Evolutionary conservation across 2,888 invertebrate genomes (phyloP).

Genomic region (Drosophila setosimentum): DNA sequence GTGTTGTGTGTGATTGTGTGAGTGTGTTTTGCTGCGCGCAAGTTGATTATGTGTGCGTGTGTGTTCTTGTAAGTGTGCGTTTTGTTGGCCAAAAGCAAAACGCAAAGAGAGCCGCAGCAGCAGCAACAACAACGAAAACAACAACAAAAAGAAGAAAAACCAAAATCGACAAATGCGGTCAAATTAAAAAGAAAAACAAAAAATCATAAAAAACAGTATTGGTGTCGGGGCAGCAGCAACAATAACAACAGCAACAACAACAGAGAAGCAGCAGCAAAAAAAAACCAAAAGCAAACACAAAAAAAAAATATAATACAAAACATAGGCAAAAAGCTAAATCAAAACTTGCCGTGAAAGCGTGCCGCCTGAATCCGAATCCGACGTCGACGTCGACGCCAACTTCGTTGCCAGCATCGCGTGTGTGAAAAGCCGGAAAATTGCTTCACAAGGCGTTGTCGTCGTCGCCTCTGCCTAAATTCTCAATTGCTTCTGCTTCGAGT

Average conservation of each 20-base stretch:
- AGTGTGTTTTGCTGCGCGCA: conserved; percentile 47
- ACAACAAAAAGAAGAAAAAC: conserved; percentile 66
- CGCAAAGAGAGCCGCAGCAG: conserved; percentile 66
- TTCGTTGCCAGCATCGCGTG: conserved; percentile 26
- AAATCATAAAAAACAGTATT: conserved; percentile 45
- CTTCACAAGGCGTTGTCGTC: conserved; percentile 24
- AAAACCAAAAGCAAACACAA: conserved; percentile 49
- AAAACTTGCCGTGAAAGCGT: conserved; percentile 71
- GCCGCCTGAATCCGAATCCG: conserved; percentile 43
- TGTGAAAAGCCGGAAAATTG: conserved; percentile 72
- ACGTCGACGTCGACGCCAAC: conserved; percentile 30
- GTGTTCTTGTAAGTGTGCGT: conserved; percentile 58
- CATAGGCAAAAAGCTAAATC: conserved; percentile 21
- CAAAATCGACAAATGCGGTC: conserved; percentile 79
- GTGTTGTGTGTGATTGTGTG: conserved; percentile 42
- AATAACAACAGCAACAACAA: conserved; percentile 32
- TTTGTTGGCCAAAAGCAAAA: conserved; percentile 73
- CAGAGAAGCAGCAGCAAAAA: conserved; percentile 19
- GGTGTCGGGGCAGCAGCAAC: conserved; percentile 45
- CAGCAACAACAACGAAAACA: conserved; percentile 47
- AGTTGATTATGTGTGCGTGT: conserved; percentile 39
- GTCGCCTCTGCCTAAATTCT: conserved; percentile 23
- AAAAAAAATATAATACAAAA: conserved; percentile 30
- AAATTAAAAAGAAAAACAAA: conserved; percentile 77
- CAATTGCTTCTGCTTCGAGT: conserved; percentile 3